Evolutionary conservation across 2,888 invertebrate species (phyloP).

Genomic region (Galerucella nymphaeae): DNA sequence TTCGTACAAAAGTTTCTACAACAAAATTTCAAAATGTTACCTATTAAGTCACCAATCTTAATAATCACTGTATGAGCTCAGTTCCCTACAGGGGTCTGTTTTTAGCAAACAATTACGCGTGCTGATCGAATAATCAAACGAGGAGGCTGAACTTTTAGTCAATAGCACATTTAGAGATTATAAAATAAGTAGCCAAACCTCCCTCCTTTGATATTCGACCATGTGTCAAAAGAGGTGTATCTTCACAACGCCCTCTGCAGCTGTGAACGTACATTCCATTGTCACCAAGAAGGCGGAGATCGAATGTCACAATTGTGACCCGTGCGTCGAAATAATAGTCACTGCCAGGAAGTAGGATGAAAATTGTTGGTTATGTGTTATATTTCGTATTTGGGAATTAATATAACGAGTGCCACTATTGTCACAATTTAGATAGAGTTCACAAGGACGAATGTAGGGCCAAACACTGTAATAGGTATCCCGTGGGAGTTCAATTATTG

Average conservation of each 20-base stretch:
- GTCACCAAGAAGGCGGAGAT: slow-evolving; percentile 51
- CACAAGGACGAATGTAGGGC: slow-evolving; percentile 7
- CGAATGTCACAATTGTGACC: slow-evolving; percentile 50
- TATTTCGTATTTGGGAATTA: slow-evolving; percentile 16
- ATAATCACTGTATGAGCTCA: neutral
- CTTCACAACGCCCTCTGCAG: slow-evolving; percentile 53
- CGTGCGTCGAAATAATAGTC: slow-evolving; percentile 49
- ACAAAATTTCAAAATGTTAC: neutral
- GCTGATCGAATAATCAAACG: slow-evolving; percentile 47
- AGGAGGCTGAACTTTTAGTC: slow-evolving; percentile 50
- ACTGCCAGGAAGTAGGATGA: slow-evolving; percentile 37
- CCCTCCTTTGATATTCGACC: slow-evolving; percentile 48
- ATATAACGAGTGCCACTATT: slow-evolving; percentile 20
- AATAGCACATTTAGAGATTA: slow-evolving; percentile 53
- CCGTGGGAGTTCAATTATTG: neutral
- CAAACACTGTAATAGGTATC: neutral
- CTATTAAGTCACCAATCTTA: neutral
- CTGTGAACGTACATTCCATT: slow-evolving; percentile 48
- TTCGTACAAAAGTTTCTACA: neutral
- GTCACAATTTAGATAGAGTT: slow-evolving; percentile 12
- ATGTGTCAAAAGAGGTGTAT: slow-evolving; percentile 53
- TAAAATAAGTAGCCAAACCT: slow-evolving; percentile 47
- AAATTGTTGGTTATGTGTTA: slow-evolving; percentile 31
- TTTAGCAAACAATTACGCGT: slow-evolving; percentile 55
- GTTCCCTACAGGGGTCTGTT: slow-evolving; percentile 50